phyloP scores from a whole-genome alignment of 2,888 invertebrate genomes.

The Epinotia bilunana region DNA sequence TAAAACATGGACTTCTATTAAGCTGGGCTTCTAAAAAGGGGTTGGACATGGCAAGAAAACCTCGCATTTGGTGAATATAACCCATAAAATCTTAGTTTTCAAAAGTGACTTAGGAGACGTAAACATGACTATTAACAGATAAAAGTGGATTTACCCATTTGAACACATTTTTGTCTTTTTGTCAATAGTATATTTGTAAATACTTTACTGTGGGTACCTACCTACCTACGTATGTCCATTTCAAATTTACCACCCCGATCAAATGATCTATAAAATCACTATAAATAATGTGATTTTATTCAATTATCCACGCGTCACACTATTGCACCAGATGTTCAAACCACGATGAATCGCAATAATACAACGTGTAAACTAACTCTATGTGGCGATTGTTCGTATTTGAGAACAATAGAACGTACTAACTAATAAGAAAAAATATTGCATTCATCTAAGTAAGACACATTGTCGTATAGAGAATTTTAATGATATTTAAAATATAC shows the following conservation, averaged over 20 bases:
- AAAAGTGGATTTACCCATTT: no score
- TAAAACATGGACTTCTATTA: no score
- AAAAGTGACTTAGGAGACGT: no score
- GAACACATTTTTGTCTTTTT: no score
- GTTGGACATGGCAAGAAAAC: no score
- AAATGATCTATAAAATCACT: background rate
- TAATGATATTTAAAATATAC: background rate
- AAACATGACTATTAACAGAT: no score
- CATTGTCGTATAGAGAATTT: background rate
- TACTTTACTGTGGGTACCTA: background rate
- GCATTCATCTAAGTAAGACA: background rate
- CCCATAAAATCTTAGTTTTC: no score
- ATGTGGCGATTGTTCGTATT: constrained; percentile 12
- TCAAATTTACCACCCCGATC: background rate
- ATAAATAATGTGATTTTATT: background rate
- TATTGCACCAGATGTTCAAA: constrained; percentile 36
- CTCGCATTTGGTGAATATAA: no score
- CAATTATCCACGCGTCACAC: background rate
- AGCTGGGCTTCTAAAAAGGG: no score
- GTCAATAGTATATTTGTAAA: no score
- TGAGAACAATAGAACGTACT: background rate
- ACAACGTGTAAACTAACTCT: constrained; percentile 4
- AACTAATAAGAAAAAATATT: background rate
- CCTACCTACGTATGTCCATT: background rate
- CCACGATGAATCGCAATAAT: constrained; percentile 10